Evolutionary conservation across 2,888 invertebrate species (phyloP), one percentile per base, ranked within the genome.

Genomic region (Pteria penguin): DNA sequence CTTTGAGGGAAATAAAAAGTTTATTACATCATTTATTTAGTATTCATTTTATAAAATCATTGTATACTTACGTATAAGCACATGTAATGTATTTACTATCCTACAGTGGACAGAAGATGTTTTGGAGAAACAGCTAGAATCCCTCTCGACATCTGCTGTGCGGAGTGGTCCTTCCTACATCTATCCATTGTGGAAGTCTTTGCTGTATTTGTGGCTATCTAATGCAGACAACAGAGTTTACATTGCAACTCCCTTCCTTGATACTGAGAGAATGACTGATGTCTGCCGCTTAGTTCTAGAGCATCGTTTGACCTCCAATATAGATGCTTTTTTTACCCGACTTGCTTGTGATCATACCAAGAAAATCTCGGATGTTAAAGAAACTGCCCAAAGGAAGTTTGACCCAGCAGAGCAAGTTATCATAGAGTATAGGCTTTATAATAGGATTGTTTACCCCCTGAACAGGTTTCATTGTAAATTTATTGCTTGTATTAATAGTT

Each of bases 111-210:
- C 82, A 54, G 79, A 75, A 5, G 74, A 76, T 22, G 75, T 74
- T 11, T 36, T 86, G 27, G 52, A 72, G 45, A 66, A 66, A n/a
- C 84, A 86, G 76, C 74, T 87, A 0, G 57, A 76, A 4, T 76
- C 69, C 36, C 72, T 87, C 61, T 75, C 71, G 26, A 78, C 74
- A 4, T 83, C 87, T 4, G 72, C 78, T 61, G 83, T 87, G 3
- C 71, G 80, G 18, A 86, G 87, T 63, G 89, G 89, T 8, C 80
- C 82, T 1, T 75, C 80, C 8, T 84, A 84, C 26, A 84, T 90
- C 32, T 89, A 90, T 78, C 78, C 76, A 33, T 78, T 90, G n/a
- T 91, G 91, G 91, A 85, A 84, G 74, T 88, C 88, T 36, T 75
- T 90, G 18, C 84, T 91, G 5, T 72, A 87, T 76, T 75, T 79